Percentiles rank a stretch among this genome's conserved stretches.
These are phyloP conservation scores for Andrena chrysosceles DNA, from an alignment of 2,888 invertebrate genomes.

Conservation along the genomic window DNA sequence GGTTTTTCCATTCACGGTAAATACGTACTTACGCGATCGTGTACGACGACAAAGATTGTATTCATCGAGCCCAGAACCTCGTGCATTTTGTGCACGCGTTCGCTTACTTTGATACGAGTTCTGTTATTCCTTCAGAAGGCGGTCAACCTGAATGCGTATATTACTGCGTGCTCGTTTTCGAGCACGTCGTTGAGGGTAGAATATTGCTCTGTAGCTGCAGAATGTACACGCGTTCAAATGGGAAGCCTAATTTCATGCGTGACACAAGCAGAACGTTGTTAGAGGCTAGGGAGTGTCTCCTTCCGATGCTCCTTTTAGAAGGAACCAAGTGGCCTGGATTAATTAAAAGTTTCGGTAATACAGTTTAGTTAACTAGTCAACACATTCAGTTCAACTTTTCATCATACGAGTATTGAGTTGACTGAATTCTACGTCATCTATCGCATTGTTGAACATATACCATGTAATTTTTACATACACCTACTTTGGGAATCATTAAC, in stretches of 20 bases:
- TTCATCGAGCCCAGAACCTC: conserved; percentile 31
- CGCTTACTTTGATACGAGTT: conserved; percentile 40
- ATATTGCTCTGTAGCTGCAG: conserved; percentile 33
- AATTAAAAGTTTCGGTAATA: too few relatives aligned
- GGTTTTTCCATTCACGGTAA: conserved; percentile 52
- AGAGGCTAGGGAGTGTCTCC: too few relatives aligned
- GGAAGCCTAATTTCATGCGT: conserved; percentile 59
- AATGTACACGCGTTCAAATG: conserved; percentile 57
- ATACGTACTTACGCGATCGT: conserved; percentile 52
- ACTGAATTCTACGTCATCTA: too few relatives aligned
- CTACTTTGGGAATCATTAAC: too few relatives aligned
- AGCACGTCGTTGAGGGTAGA: conserved; percentile 19
- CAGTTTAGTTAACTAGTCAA: too few relatives aligned
- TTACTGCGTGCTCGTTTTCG: conserved; percentile 50
- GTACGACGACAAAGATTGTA: conserved; percentile 40
- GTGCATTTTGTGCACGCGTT: conserved; percentile 57
- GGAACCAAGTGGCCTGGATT: too few relatives aligned
- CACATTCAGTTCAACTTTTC: too few relatives aligned
- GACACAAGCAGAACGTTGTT: not conserved
- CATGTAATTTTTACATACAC: too few relatives aligned
- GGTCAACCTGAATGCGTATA: conserved; percentile 67
- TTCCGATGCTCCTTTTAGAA: too few relatives aligned
- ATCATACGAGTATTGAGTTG: too few relatives aligned
- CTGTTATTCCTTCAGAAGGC: conserved; percentile 47
- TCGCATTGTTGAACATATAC: too few relatives aligned